These are phyloP conservation scores for Phyllotis vaccarum DNA, from an alignment of 2,797 vertebrate genomes.

Conservation along the genomic window DNA sequence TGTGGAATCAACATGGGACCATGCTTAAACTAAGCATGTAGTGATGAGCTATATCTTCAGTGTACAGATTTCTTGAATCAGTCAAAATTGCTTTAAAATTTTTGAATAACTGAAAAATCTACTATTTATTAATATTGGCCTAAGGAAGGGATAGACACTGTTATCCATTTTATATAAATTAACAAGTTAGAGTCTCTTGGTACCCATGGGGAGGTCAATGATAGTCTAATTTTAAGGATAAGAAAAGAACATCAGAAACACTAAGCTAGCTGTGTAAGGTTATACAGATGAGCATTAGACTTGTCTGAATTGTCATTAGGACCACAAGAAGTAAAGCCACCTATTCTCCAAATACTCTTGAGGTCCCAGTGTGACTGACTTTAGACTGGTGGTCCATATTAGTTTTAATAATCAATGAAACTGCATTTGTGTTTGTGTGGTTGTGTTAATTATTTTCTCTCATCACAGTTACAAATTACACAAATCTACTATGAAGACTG, in stretches of 20 bases:
- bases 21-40: background rate
- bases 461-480: background rate
- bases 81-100: background rate
- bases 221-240: constrained; percentile 8
- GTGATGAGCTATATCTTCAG: background rate
- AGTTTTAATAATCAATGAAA: background rate
- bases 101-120: background rate
- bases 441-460: background rate
- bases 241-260: background rate
- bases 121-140: background rate
- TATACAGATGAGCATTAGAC: background rate
- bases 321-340: background rate
- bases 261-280: background rate
- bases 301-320: background rate
- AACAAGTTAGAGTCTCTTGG: background rate
- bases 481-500: background rate
- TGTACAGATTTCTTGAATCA: background rate
- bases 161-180: constrained; percentile 44
- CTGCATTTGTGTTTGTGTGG: background rate
- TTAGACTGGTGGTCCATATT: background rate
- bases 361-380: background rate
- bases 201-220: background rate
- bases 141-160: background rate
- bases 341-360: background rate
- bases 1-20: background rate